Base-by-base conservation (phyloP, 2,113 vertebrate species). In the Neotragus pygmaeus region DNA sequence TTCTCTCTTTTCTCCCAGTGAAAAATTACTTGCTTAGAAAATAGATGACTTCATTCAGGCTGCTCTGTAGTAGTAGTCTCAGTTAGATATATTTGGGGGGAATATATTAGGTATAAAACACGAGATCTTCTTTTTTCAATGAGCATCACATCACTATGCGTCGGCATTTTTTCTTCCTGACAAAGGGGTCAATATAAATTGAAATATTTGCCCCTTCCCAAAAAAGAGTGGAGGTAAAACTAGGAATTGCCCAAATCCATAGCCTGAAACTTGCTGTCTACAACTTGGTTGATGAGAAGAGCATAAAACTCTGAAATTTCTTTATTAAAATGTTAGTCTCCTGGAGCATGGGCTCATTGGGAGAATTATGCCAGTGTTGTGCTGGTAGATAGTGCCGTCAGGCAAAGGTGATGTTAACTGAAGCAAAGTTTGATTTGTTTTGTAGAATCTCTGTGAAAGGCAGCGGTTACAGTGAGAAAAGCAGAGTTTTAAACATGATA, bases 121-220 rank as follows among this genome's bases (percentile, higher is more conserved):
- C 0, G 19, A 39, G n/a, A 7, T 77, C 51, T 3, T 28, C 25
- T 55, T 28, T 60, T 57, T 64, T 33, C 33, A 33, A 12, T 2
- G 14, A 51, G n/a, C 15, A 3, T 15, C 3, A 7, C 7, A 9
- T n/a, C 13, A 2, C 13, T 10, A 2, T 15, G 25, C 3, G 1
- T 25, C 2, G 16, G 1, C 33, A 8, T 10, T 25, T 23, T 55
- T 57, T 84, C 53, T 57, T 84, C 53, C 45, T 30, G n/a, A 88
- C 9, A 23, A n/a, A 55, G 45, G 3, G 9, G 7, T 19, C 60
- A 86, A 47, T 4, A 1, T 27, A 7, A 45, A 81, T 23, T 30
- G n/a, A 33, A 53, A 77, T 73, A 25, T 62, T 58, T 78, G 8
- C 16, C 7, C 3, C n/a, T 10, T 73, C n/a, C 5, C n/a, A 12